Conservation (phyloP, 2,113 vertebrate genomes). For the Tinamus guttatus region DNA sequence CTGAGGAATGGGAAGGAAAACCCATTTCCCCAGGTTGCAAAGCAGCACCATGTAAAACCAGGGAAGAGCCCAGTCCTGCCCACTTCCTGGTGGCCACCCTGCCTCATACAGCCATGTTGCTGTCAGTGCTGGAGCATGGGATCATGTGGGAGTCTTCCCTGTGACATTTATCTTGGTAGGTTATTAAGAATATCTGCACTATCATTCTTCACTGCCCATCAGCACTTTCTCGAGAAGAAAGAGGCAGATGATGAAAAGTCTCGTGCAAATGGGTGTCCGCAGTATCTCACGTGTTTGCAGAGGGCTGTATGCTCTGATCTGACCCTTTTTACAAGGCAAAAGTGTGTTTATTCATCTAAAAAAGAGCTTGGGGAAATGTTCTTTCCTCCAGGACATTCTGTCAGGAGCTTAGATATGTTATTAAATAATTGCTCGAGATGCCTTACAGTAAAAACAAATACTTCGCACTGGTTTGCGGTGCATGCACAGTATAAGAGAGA, state of each 20-base stretch:
- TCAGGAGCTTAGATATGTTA: not conserved
- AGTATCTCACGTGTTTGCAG: fast-evolving
- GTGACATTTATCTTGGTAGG: fast-evolving
- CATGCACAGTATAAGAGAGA: fast-evolving
- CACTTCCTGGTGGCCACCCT: fast-evolving
- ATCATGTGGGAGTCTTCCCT: not conserved
- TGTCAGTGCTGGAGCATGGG: not conserved
- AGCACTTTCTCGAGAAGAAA: not conserved
- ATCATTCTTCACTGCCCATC: not conserved
- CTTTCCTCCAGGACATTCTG: not conserved
- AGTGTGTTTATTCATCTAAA: not conserved
- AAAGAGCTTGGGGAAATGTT: not conserved
- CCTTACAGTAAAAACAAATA: not conserved
- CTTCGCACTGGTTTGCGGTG: not conserved
- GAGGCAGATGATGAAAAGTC: fast-evolving
- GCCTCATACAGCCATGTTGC: not conserved
- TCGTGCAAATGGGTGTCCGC: not conserved
- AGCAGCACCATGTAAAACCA: not conserved
- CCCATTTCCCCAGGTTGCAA: fast-evolving
- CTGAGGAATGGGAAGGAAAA: not conserved
- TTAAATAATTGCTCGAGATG: not conserved
- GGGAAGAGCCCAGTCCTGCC: not conserved
- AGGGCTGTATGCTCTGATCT: not conserved
- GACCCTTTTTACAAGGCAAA: not conserved
- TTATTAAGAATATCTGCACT: not conserved